Evolutionary conservation across 2,797 vertebrate species (phyloP).

Genomic region (Tapirus indicus): DNA sequence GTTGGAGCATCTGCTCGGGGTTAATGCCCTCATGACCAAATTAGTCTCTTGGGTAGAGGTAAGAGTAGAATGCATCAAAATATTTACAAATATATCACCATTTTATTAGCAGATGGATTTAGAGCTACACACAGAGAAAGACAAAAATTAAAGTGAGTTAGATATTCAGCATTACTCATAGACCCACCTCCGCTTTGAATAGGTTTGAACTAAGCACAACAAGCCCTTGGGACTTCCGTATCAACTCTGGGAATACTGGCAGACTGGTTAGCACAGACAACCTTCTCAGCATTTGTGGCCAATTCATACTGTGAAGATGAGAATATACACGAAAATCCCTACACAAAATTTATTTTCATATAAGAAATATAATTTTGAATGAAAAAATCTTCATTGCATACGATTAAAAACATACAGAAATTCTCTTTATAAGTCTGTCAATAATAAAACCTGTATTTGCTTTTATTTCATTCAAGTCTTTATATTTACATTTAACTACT

Average conservation of each 20-base stretch:
- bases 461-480: slow-evolving; percentile 11
- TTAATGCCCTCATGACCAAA: neutral
- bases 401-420: neutral
- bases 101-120: neutral
- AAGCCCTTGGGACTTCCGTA: neutral
- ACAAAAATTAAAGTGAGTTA: neutral
- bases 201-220: neutral
- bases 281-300: neutral
- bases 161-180: neutral
- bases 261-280: neutral
- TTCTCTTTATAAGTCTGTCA: neutral
- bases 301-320: neutral
- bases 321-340: neutral
- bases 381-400: neutral
- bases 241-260: neutral
- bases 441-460: neutral
- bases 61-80: neutral
- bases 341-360: neutral
- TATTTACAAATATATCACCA: neutral
- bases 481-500: neutral
- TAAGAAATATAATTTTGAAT: neutral
- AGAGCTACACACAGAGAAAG: neutral
- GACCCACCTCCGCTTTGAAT: neutral
- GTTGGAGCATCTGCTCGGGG: neutral
- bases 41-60: fast-evolving